Evolutionary conservation across 2,113 vertebrate genomes (phyloP), one percentile per base, ranked within the genome.

Genomic region (Indicator maculatus): DNA sequence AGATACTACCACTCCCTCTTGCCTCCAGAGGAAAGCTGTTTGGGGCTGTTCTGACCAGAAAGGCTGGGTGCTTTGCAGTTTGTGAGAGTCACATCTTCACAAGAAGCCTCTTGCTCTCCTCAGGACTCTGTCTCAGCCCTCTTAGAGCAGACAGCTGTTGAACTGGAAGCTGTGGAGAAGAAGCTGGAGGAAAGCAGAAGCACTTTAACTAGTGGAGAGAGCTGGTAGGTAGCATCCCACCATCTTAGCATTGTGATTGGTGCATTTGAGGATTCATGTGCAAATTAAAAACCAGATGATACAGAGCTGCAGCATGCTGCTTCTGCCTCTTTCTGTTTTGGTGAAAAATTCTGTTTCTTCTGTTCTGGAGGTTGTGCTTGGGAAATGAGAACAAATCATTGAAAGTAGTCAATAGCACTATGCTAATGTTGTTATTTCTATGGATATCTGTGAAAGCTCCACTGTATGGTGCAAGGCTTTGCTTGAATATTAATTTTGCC

Each of bases 91-190:
- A 1, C 27, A 24, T 67, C 53, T 75, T 95, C 84, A 93, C 86
- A 39, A 56, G 53, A 84, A 89, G 30, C 36, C 23, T 89, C 72
- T 88, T 75, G 39, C 16, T 97, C 67, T 92, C 79, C 94, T 53
- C 96, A 99, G 99, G 97, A 98, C 59, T 94, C 96, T 8, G 97
- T 98, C 88, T 97, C 97, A 33, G 97, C 97, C 36, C 96, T 98
- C 77, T 73, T 98, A 33, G 98, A 98, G 93, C 98, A 98, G 95
- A 98, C 98, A 31, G 98, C 97, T 9, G 97, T 97, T 87, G 98
- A 98, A 96, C 97, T 98, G 90, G 97, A 97, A 94, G 96, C 96
- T 64, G 92, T 98, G 31, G 98, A 98, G 88, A 97, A 97, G 96
- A 95, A 92, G 9, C 94, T 97, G 78, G 98, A 98, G 64, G 93